Base-by-base conservation (phyloP, 92 coral and sea anemone species). In the Epizoanthus fatuus region DNA sequence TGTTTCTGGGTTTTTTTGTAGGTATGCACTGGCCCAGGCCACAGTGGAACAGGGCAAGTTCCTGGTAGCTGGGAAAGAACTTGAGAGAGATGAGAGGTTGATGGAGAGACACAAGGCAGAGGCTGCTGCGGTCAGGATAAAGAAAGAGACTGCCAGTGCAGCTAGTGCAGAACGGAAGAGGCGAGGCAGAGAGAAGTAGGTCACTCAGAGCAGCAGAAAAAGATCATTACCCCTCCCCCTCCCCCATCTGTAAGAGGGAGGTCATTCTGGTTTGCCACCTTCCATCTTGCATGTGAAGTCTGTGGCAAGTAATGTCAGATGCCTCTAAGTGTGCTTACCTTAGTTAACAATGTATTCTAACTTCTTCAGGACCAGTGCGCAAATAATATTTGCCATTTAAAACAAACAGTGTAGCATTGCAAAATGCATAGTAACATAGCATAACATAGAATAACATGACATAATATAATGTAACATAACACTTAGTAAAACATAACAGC, bases 1-100 rank as follows among this genome's bases (percentile, higher is more conserved):
- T 16, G 17, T 45, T 70, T 17, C 37, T 65, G 16, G 16, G 16
- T 17, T n/a, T 78, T 58, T 17, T 22, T 63, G 4, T 59, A 97
- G 99, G 66, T 97, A 95, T 87, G 98, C 99, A 13, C 92, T 97
- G 39, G 93, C 98, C 13, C 93, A 91, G 87, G 99, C 99, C 75
- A 97, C 97, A 15, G 96, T 90, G 74, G 99, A 97, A 73, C 99
- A 97, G 79, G 98, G 99, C 39, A 94, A 94, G 74, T 97, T 97
- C 75, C 90, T 97, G 14, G 86, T 97, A 69, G 98, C 99, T 69
- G 99, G 99, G 7, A 93, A 95, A 63, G 98, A 97, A 69, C 91
- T 97, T n/a, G 97, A 97, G 79, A 95, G 80, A 75, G 91, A 93
- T 4, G 99, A 97, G 47, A 87, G 88, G 68, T 74, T 89, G 78